Evolutionary conservation across 1,140 invertebrate genomes (phyloP), one percentile per base, ranked within the genome.

Genomic region (Lasioglossum albipes): DNA sequence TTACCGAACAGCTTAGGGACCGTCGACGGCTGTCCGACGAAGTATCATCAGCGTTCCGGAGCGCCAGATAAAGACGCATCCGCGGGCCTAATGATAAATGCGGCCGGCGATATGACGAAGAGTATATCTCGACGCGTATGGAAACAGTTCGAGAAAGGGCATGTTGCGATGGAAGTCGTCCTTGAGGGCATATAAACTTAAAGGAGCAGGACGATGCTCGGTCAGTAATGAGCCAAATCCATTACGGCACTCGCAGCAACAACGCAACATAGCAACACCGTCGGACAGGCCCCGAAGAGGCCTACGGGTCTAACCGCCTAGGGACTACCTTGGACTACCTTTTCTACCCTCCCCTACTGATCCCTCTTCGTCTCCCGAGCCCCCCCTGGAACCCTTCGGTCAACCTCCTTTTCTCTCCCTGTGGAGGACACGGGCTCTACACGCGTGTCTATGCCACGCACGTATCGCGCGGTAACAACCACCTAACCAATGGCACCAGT

Each of bases 141-240:
- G 59, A 73, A 79, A 82, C 61, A 45, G 72, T 79, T 42, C 68
- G 75, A 77, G 84, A 83, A 79, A 72, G 67, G 36, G 27, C 71
- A 76, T 64, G 65, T 62, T 67, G 75, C 62, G 69, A 42, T 64
- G 49, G 74, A 75, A 83, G 76, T 62, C 79, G 86, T 73, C 84
- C 86, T 87, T 85, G 81, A 78, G 69, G 64, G 80, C 20, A 70
- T 76, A 81, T 79, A 86, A 86, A 86, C 70, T 85, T 72, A 79
- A 66, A 83, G 75, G 79, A 41, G 68, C 64, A 64, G 81, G 68
- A 81, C 83, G 76, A 81, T 74, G 76, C 76, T 86, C 75, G 67
- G 64, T 52, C 69, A 49, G 88, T 89, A 89, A 89, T 86, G 85
- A 88, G 85, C 80, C 82, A 89, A 88, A 88, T 88, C 85, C 86